Evolutionary conservation across 2,888 invertebrate species (phyloP), one percentile per base, ranked within the genome.

Genomic region (Plusia festucae): DNA sequence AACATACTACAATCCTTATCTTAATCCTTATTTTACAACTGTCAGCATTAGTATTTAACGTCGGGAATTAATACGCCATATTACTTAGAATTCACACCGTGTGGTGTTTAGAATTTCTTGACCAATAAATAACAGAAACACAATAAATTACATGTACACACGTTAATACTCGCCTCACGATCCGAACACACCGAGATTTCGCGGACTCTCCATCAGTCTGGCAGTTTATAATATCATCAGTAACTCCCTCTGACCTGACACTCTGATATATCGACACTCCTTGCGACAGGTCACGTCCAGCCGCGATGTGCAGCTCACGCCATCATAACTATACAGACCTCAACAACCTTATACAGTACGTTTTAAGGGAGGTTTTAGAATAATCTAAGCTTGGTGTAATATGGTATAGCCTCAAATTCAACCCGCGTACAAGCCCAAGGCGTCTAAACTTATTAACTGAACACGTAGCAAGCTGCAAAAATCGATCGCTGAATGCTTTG

Each of bases 371-470:
- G 22, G 40, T 60, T 77, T 75, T 74, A 9, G 53, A 55, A 57
- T 44, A 60, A 52, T 2, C 32, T 24, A 7, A 0, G 9, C 1
- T 2, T 7, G 0, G 27, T 2, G 2, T 56, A 62, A 66, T 2
- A n/a, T 74, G 44, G 72, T 62, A 0, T 44, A 54, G 13, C 56
- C 63, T 66, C 22, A 49, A 40, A 86, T 88, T 85, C 88, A 70
- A 76, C 79, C 74, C 87, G 79, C 87, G 85, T 87, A 76, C 76
- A 61, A 70, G 70, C 70, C 78, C 76, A 80, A 79, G 77, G 77
- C 81, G 81, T 86, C 85, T 88, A 84, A 88, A 87, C 85, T 89
- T 88, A 88, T 88, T 89, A 88, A 87, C 82, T 85, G 84, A 74
- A 83, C 81, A 84, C 81, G 81, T 82, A 77, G 73, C 65, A 65